Conservation (phyloP, 2,113 vertebrate species). For the Sturnus vulgaris region DNA sequence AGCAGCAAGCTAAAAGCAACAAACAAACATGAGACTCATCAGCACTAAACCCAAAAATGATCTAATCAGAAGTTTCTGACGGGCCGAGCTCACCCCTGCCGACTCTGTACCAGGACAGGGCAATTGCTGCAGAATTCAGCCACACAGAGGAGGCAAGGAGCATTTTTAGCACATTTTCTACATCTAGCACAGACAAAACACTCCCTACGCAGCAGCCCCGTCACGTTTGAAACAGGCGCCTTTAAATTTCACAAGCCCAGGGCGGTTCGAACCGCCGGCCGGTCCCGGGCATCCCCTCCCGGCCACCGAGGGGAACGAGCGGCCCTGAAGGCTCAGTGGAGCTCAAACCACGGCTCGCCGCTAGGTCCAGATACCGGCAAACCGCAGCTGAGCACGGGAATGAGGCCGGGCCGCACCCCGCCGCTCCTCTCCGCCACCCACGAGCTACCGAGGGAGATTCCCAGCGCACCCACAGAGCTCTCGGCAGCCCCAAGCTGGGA, state of each 20-base stretch:
- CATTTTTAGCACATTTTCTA: fast-evolving
- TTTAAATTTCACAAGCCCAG: not conserved
- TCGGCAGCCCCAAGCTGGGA: fast-evolving
- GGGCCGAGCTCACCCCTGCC: not conserved
- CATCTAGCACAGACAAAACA: fast-evolving
- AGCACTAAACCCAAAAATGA: not conserved
- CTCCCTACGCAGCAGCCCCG: fast-evolving
- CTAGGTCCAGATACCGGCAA: not conserved
- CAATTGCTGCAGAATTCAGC: fast-evolving
- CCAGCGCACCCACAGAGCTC: not conserved
- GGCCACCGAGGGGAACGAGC: not conserved
- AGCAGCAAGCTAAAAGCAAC: not conserved
- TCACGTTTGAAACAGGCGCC: not conserved
- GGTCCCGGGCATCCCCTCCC: not conserved
- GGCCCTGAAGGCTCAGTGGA: fast-evolving
- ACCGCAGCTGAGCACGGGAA: too few species aligned
- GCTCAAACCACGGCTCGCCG: not conserved
- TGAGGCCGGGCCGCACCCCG: not conserved
- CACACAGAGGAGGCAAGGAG: too few species aligned
- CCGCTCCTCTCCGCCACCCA: not conserved
- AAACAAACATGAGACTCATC: not conserved
- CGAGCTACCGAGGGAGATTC: not conserved
- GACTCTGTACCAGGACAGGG: too few species aligned
- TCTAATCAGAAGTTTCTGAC: not conserved
- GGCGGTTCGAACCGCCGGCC: not conserved